Conservation (phyloP, 2,888 invertebrate genomes). For the Busseola fusca region DNA sequence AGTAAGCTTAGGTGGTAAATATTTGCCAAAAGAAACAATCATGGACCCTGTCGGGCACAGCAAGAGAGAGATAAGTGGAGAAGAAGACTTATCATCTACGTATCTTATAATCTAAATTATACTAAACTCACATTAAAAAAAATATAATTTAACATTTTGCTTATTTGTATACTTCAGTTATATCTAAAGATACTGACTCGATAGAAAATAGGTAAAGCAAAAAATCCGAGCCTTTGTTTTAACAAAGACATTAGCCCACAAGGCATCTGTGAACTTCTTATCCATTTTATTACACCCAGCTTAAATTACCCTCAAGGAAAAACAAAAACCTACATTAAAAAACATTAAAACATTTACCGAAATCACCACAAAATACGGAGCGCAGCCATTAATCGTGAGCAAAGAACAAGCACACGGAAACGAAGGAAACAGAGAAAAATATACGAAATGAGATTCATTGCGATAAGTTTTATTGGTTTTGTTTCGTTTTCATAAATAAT, state of each 20-base stretch:
- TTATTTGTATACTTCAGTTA: no score
- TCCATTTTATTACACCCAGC: neutral
- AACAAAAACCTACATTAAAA: slow-evolving; percentile 12
- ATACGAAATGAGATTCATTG: slow-evolving; percentile 62
- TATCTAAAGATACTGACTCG: neutral
- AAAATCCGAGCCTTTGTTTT: neutral
- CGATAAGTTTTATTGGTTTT: slow-evolving; percentile 69
- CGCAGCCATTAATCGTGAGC: slow-evolving; percentile 56
- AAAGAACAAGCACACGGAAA: slow-evolving; percentile 52
- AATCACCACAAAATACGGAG: slow-evolving; percentile 37
- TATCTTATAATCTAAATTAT: no score
- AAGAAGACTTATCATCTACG: no score
- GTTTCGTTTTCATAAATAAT: slow-evolving; percentile 68
- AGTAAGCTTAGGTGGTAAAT: no score
- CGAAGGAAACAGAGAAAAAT: slow-evolving; percentile 50
- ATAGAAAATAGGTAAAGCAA: neutral
- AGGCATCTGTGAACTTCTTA: slow-evolving; percentile 8
- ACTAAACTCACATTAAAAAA: no score
- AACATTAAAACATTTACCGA: slow-evolving; percentile 21
- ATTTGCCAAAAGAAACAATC: no score
- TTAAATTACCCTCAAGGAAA: slow-evolving; percentile 5
- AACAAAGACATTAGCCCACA: no score
- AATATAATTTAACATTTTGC: no score
- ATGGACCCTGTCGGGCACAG: no score
- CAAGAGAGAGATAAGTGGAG: no score